Conservation (phyloP, 2,888 invertebrate genomes). For the Dione vanillae region DNA sequence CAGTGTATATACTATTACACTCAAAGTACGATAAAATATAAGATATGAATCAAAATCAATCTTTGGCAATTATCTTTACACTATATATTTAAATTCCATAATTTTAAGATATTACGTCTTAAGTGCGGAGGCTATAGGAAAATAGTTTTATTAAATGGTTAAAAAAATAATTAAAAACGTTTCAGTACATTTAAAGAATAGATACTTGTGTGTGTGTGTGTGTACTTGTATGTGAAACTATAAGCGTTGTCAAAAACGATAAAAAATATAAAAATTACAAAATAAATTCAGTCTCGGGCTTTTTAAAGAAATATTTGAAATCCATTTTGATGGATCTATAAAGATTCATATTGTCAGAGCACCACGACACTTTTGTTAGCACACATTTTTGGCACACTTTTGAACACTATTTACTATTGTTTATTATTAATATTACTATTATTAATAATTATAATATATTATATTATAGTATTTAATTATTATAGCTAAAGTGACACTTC, state of each 20-base stretch:
- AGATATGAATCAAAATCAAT: too few species aligned
- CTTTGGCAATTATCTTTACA: too few species aligned
- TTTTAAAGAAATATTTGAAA: constrained; percentile 29
- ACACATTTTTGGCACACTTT: constrained; percentile 18
- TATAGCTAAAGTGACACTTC: background rate
- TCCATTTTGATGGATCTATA: constrained; percentile 25
- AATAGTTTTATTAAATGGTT: too few species aligned
- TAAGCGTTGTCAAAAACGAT: background rate
- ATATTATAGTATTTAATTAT: constrained; percentile 1
- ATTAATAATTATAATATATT: constrained; percentile 3
- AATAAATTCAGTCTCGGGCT: constrained; percentile 12
- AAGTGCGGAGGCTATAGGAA: too few species aligned
- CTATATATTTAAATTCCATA: too few species aligned
- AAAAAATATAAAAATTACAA: constrained; percentile 5
- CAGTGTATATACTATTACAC: too few species aligned
- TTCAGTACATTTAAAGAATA: too few species aligned
- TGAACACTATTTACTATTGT: constrained; percentile 1
- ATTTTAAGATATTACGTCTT: too few species aligned
- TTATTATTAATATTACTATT: constrained; percentile 4
- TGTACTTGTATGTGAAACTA: background rate
- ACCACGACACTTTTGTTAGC: constrained; percentile 9
- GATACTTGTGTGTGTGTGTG: background rate
- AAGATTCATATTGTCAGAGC: constrained; percentile 19
- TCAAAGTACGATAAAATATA: too few species aligned
- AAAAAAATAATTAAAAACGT: too few species aligned